Percentiles rank a stretch among this genome's conserved stretches.
phyloP scores from a whole-genome alignment of 2,888 invertebrate species.

The Drosophila phalerata region DNA sequence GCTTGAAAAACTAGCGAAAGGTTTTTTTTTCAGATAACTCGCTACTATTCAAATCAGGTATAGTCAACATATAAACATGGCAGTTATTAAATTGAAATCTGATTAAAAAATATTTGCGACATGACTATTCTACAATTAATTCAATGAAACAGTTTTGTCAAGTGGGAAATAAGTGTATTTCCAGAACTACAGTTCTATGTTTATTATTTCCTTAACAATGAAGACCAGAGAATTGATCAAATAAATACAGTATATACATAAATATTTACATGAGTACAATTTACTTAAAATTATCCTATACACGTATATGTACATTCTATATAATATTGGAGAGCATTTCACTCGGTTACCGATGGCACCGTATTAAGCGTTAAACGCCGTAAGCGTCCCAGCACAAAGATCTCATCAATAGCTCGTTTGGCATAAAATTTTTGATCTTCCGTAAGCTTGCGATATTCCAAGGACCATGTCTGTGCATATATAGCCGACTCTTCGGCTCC shows the following conservation, averaged over 20 bases:
- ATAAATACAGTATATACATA: constrained; percentile 44
- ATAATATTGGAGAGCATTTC: constrained; percentile 16
- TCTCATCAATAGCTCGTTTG: constrained; percentile 70
- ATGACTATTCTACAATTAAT: no score
- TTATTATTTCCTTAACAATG: constrained; percentile 42
- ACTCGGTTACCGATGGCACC: constrained; percentile 64
- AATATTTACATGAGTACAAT: constrained; percentile 29
- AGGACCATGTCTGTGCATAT: constrained; percentile 68
- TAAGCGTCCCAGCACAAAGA: constrained; percentile 65
- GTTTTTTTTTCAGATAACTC: no score
- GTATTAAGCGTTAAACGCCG: constrained; percentile 63
- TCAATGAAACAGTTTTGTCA: neutral
- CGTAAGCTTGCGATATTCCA: constrained; percentile 68
- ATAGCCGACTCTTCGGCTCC: constrained; percentile 61
- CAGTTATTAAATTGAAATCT: no score
- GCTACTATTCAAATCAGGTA: no score
- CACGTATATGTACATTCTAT: neutral
- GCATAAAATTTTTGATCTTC: constrained; percentile 72
- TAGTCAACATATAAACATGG: no score
- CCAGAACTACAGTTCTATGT: constrained; percentile 25
- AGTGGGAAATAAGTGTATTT: constrained; percentile 40
- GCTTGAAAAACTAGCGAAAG: no score
- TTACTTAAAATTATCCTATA: constrained; percentile 21
- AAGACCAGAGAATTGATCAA: constrained; percentile 38
- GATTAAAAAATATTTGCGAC: neutral